These are phyloP conservation scores for Ctenomys sociabilis DNA, from an alignment of 2,113 vertebrate species.

Conservation along the genomic window DNA sequence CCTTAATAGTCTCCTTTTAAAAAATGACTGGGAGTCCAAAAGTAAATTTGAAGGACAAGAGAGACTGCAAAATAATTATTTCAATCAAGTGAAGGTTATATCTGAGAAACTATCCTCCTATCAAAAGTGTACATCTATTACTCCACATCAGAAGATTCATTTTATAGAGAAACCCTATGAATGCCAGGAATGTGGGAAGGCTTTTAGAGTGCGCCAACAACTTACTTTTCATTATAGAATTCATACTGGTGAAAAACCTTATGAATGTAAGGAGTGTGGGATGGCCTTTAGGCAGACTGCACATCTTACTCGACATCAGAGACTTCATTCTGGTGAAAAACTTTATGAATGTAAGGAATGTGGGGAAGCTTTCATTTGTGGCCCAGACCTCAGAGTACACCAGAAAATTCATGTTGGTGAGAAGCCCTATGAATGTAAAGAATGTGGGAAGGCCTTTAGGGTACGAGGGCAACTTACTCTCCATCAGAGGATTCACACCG, in stretches of 20 bases:
- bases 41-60: slow-evolving; percentile 58
- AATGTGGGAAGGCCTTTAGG: slow-evolving; percentile 79
- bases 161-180: slow-evolving; percentile 75
- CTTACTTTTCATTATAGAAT: slow-evolving; percentile 79
- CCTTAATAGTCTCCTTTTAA: slow-evolving; percentile 62
- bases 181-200: slow-evolving; percentile 77
- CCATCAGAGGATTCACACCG: slow-evolving; percentile 80
- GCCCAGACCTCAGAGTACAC: slow-evolving; percentile 74
- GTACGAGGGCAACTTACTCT: slow-evolving; percentile 77
- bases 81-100: slow-evolving; percentile 22
- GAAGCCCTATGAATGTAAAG: slow-evolving; percentile 78
- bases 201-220: slow-evolving; percentile 76
- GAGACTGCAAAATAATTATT: background rate
- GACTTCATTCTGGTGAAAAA: slow-evolving; percentile 75
- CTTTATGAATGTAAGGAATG: slow-evolving; percentile 77
- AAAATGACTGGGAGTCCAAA: slow-evolving; percentile 58
- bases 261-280: slow-evolving; percentile 75
- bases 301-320: slow-evolving; percentile 77
- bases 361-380: slow-evolving; percentile 74
- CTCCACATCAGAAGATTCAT: slow-evolving; percentile 48
- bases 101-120: slow-evolving; percentile 57
- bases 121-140: background rate
- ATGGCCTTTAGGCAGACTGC: slow-evolving; percentile 77
- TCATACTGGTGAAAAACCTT: slow-evolving; percentile 80
- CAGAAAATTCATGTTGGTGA: slow-evolving; percentile 76